Evolutionary conservation across 2,797 vertebrate species (phyloP).

Genomic region (Odontamblyopus lacepedii): DNA sequence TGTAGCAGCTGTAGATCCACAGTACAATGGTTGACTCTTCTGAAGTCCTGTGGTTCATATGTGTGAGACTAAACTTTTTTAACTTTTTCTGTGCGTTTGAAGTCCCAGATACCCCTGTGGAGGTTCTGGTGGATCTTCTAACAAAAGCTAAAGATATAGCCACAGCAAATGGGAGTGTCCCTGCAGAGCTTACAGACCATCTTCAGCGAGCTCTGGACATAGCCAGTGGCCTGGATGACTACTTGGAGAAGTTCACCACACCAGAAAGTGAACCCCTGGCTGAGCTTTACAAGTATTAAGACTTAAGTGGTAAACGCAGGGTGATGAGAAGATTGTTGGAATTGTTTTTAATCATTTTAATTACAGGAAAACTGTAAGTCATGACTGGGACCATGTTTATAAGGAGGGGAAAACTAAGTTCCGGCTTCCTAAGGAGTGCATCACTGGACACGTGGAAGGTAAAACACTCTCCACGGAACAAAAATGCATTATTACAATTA

Average conservation of each 20-base stretch:
- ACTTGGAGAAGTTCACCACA: slow-evolving; percentile 65
- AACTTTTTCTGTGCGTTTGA: slow-evolving; percentile 2
- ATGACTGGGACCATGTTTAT: slow-evolving; percentile 72
- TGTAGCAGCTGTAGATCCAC: too few relatives aligned
- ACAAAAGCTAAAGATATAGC: slow-evolving; percentile 76
- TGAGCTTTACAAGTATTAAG: slow-evolving; percentile 65
- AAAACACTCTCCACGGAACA: background rate
- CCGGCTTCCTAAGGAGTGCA: slow-evolving; percentile 74
- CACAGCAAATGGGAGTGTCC: slow-evolving; percentile 50
- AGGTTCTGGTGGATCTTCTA: slow-evolving; percentile 76
- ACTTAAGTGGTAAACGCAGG: background rate
- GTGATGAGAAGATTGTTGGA: background rate
- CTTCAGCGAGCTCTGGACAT: slow-evolving; percentile 78
- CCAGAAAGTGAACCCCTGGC: slow-evolving; percentile 67
- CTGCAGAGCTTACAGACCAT: slow-evolving; percentile 67
- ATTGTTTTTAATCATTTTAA: background rate
- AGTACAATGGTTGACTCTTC: too few relatives aligned
- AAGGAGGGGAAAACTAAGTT: slow-evolving; percentile 70
- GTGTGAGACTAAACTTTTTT: background rate
- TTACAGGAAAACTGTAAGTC: slow-evolving; percentile 69
- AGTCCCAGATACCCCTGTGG: slow-evolving; percentile 75
- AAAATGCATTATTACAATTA: background rate
- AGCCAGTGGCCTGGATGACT: slow-evolving; percentile 73
- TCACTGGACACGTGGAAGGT: slow-evolving; percentile 78
- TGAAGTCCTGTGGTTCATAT: background rate